Conservation (phyloP, 2,888 invertebrate species). For the Dicyrtoma fusca region DNA sequence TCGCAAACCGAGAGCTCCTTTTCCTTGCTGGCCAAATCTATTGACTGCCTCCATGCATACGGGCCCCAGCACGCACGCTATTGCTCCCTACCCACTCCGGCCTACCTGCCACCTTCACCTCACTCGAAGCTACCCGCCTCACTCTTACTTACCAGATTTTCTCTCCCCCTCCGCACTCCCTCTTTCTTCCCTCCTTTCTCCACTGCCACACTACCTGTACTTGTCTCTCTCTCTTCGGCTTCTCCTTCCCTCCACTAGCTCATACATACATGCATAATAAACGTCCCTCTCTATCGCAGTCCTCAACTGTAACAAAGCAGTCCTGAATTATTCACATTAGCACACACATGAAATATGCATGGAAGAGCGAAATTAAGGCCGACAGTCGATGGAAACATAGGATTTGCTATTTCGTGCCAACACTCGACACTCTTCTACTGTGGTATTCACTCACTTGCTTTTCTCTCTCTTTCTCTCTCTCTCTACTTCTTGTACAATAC, state of each 20-base stretch:
- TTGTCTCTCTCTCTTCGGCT: slow-evolving; percentile 3
- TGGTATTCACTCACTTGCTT: not conserved
- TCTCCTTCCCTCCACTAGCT: slow-evolving; percentile 4
- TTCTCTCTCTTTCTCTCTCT: not conserved
- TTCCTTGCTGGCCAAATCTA: too few relatives aligned
- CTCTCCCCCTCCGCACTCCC: not conserved
- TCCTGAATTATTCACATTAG: slow-evolving; percentile 45
- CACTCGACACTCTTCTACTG: slow-evolving; percentile 23
- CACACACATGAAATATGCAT: slow-evolving; percentile 46
- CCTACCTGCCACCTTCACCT: too few relatives aligned
- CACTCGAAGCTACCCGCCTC: not conserved
- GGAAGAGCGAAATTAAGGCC: slow-evolving; percentile 39
- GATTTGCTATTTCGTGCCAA: slow-evolving; percentile 12
- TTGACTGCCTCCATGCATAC: too few relatives aligned
- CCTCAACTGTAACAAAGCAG: slow-evolving; percentile 45
- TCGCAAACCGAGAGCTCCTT: not conserved
- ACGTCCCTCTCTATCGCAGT: slow-evolving; percentile 38
- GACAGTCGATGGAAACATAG: not conserved
- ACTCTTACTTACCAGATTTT: not conserved
- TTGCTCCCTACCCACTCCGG: too few relatives aligned
- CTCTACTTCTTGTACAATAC: not conserved
- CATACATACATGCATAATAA: slow-evolving; percentile 29
- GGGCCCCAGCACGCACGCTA: too few relatives aligned
- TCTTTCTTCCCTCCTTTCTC: slow-evolving; percentile 17
- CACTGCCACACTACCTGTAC: not conserved